These are phyloP conservation scores for Ciconia nigra DNA, from an alignment of 2,797 vertebrate genomes.

Conservation along the genomic window DNA sequence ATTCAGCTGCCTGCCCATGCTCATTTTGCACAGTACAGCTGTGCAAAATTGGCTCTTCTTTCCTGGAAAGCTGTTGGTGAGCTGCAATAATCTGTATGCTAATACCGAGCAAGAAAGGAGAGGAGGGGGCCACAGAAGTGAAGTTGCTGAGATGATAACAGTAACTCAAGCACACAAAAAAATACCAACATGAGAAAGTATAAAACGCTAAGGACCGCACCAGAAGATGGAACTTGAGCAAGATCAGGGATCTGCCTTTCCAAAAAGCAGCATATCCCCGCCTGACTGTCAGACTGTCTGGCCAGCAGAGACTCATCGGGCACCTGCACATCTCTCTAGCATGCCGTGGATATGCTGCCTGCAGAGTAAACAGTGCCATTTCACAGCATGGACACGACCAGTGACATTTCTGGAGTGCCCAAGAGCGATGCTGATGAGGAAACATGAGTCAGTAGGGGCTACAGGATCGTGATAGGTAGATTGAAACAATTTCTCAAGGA, in stretches of 20 bases:
- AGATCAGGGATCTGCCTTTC: accelerated
- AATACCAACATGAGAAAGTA: accelerated
- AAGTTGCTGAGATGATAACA: not conserved
- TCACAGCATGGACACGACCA: accelerated
- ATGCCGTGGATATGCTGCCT: not conserved
- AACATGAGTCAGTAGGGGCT: not conserved
- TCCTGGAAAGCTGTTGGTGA: not conserved
- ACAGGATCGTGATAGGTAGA: not conserved
- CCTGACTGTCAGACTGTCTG: not conserved
- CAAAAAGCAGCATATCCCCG: not conserved
- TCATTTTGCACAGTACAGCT: not conserved
- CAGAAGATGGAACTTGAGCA: not conserved
- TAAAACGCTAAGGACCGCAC: not conserved
- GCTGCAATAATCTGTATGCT: not conserved
- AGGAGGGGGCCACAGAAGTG: not conserved
- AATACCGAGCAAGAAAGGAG: not conserved
- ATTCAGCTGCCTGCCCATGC: not conserved
- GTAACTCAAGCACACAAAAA: not conserved
- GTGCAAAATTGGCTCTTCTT: not conserved
- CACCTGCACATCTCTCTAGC: not conserved
- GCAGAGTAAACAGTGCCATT: not conserved
- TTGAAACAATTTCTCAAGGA: not conserved
- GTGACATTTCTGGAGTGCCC: not conserved
- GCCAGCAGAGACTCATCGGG: not conserved
- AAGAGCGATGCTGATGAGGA: not conserved